Conservation (phyloP, 2,113 vertebrate species). For the Ciconia maguari region DNA sequence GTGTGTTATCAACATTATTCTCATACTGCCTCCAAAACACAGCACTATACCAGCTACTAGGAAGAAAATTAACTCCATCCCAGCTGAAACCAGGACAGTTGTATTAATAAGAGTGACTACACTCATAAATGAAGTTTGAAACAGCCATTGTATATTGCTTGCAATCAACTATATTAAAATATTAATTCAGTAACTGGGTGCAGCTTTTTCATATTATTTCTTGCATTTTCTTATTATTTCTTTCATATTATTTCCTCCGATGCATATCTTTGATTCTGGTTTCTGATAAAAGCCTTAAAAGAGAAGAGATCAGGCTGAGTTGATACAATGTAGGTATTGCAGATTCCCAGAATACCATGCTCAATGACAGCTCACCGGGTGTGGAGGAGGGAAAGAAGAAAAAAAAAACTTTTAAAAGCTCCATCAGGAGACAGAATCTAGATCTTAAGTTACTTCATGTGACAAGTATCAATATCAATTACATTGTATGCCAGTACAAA, state of each 20-base stretch:
- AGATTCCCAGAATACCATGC: neutral
- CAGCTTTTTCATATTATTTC: neutral
- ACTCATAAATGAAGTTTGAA: neutral
- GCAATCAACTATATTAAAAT: neutral
- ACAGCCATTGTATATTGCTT: neutral
- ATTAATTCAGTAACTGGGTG: neutral
- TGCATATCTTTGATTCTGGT: neutral
- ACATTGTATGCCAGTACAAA: neutral
- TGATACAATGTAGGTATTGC: neutral
- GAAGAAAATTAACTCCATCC: too few species aligned
- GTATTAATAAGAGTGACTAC: neutral
- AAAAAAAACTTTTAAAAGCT: neutral
- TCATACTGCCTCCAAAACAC: too few species aligned
- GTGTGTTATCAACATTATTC: too few species aligned
- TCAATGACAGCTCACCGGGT: neutral
- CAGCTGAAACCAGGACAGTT: too few species aligned
- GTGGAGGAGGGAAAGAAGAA: neutral
- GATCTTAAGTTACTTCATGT: neutral
- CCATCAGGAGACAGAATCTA: neutral
- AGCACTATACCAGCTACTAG: too few species aligned
- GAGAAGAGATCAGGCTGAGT: neutral
- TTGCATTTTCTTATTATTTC: neutral
- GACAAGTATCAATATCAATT: neutral
- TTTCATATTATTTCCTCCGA: neutral
- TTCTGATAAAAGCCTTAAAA: neutral